Conservation (phyloP, 1,140 invertebrate genomes). For the Leptinotarsa lineolata region DNA sequence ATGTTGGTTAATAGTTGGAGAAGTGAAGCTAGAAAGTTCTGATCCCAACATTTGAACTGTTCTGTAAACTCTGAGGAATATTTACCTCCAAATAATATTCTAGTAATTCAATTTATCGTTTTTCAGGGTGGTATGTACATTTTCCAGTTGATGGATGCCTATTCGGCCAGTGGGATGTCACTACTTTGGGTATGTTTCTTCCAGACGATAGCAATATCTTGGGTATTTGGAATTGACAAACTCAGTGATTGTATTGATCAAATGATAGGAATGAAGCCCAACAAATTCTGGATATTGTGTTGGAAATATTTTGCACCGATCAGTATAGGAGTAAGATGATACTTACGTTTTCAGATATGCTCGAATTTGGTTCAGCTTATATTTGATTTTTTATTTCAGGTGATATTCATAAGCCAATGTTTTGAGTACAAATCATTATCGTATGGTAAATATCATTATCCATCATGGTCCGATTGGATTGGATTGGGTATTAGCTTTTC, state of each 20-base stretch:
- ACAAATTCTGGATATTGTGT: slow-evolving; percentile 66
- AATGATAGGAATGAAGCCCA: slow-evolving; percentile 68
- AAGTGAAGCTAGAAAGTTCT: no score
- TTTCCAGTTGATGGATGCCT: slow-evolving; percentile 75
- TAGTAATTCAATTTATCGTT: neutral
- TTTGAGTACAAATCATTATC: slow-evolving; percentile 69
- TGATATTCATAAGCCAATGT: slow-evolving; percentile 72
- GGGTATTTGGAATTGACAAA: slow-evolving; percentile 67
- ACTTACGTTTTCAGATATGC: neutral
- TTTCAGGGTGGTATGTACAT: slow-evolving; percentile 72
- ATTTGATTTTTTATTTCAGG: slow-evolving; percentile 59
- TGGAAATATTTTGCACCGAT: slow-evolving; percentile 67
- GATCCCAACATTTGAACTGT: no score
- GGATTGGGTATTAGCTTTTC: slow-evolving; percentile 74
- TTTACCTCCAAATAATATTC: no score
- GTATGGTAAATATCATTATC: slow-evolving; percentile 72
- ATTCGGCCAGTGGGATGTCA: slow-evolving; percentile 71
- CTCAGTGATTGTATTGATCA: slow-evolving; percentile 69
- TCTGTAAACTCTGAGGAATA: no score
- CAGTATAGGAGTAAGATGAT: slow-evolving; percentile 63
- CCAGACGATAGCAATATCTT: slow-evolving; percentile 69
- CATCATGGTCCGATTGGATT: slow-evolving; percentile 74
- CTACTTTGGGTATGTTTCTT: slow-evolving; percentile 71
- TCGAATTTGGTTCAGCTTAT: neutral
- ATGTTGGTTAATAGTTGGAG: no score